phyloP scores from a whole-genome alignment of 2,888 invertebrate genomes.

The Dasypolia templi region DNA sequence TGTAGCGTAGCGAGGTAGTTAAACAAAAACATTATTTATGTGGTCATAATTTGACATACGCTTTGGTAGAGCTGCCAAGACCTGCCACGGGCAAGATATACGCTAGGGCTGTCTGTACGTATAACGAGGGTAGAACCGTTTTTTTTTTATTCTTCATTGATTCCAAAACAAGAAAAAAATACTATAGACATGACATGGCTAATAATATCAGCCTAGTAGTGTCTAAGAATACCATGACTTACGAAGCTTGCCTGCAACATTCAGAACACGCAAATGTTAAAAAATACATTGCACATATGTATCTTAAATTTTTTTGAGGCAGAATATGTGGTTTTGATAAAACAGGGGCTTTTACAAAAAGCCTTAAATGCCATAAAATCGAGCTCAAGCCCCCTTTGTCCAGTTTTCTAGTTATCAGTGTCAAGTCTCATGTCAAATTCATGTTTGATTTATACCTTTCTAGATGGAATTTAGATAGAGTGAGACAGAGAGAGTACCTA shows the following conservation, averaged over 20 bases:
- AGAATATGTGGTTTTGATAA: background rate
- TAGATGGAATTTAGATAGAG: background rate
- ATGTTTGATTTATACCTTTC: background rate
- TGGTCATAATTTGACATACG: constrained; percentile 10
- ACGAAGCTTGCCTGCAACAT: constrained; percentile 7
- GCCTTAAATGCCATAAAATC: too few species aligned
- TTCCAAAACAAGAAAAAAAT: background rate
- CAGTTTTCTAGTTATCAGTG: background rate
- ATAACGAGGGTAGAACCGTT: background rate
- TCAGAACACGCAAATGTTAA: constrained; percentile 3
- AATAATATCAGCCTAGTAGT: background rate
- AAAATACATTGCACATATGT: background rate
- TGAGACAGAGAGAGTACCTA: background rate
- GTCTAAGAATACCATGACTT: constrained; percentile 21
- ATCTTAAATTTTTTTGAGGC: background rate
- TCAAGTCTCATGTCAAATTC: background rate
- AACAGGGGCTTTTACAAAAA: background rate
- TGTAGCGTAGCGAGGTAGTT: background rate
- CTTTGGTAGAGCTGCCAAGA: constrained; percentile 25
- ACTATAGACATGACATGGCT: constrained; percentile 2
- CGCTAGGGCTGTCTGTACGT: background rate
- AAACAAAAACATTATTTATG: constrained; percentile 13
- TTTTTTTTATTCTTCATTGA: background rate
- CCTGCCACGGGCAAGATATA: background rate
- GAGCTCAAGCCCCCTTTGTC: background rate